These are phyloP conservation scores for Tokudaia muenninki DNA, from an alignment of 2,797 vertebrate species.

Conservation along the genomic window DNA sequence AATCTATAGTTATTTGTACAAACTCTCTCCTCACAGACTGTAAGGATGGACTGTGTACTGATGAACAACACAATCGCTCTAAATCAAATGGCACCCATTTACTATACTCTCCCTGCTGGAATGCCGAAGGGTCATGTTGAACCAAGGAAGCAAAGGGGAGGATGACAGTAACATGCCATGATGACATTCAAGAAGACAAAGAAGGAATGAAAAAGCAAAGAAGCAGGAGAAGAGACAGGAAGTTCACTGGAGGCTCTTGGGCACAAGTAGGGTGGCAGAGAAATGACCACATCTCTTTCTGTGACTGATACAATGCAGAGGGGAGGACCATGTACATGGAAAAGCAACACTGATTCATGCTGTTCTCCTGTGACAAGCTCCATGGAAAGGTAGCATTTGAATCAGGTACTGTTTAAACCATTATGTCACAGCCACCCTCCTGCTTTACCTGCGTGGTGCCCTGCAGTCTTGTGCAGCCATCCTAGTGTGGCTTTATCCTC, in stretches of 20 bases:
- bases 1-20: not conserved
- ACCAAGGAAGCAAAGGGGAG: not conserved
- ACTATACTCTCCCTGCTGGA: not conserved
- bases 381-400: not conserved
- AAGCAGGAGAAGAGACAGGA: not conserved
- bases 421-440: rapidly evolving
- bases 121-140: not conserved
- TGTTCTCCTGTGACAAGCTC: not conserved
- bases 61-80: not conserved
- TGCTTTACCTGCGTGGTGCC: not conserved
- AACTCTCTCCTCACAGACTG: not conserved
- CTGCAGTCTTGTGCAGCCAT: rapidly evolving
- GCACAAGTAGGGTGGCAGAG: not conserved
- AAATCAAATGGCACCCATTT: not conserved
- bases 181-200: not conserved
- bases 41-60: not conserved
- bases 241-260: not conserved
- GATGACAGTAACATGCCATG: not conserved
- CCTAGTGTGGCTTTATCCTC: too few species aligned
- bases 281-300: not conserved
- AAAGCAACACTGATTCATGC: not conserved
- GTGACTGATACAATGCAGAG: rapidly evolving
- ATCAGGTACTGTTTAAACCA: not conserved
- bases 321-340: not conserved
- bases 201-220: not conserved